A percentile compares a stretch with the other conserved stretches of the same genome.
These are phyloP conservation scores for Magallana nippona DNA, from an alignment of 2,888 invertebrate genomes.

Conservation along the genomic window DNA sequence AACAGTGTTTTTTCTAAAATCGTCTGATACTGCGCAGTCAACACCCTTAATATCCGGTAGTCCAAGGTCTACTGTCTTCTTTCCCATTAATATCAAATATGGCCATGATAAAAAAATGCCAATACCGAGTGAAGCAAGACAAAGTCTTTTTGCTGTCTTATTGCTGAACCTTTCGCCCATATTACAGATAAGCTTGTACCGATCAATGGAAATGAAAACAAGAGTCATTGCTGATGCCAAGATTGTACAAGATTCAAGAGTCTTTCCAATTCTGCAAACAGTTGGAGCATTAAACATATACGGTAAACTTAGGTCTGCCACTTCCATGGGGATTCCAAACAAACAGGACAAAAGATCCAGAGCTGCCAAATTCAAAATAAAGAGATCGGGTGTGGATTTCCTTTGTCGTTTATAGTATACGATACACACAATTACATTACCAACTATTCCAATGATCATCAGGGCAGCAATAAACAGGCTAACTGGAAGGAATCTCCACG, in stretches of 20 bases:
- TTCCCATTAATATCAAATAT: conserved; percentile 58
- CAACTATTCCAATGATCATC: conserved; percentile 59
- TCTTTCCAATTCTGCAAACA: too few relatives aligned
- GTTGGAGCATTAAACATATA: too few relatives aligned
- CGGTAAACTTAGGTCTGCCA: too few relatives aligned
- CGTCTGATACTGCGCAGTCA: conserved; percentile 64
- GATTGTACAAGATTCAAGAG: conserved; percentile 60
- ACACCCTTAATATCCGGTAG: conserved; percentile 50
- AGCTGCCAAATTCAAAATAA: conserved; percentile 50
- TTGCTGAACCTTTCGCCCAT: too few relatives aligned
- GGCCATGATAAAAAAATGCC: too few relatives aligned
- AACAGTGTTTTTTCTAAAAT: conserved; percentile 58
- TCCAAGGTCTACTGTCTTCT: conserved; percentile 49
- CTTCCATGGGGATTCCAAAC: too few relatives aligned
- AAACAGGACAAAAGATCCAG: too few relatives aligned
- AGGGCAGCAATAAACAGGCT: conserved; percentile 61
- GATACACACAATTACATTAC: conserved; percentile 56
- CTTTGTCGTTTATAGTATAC: too few relatives aligned
- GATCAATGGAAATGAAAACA: conserved; percentile 46
- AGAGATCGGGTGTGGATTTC: too few relatives aligned
- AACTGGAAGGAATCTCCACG: conserved; percentile 63
- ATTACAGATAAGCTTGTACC: too few relatives aligned
- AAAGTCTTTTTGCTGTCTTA: too few relatives aligned
- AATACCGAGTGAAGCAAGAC: too few relatives aligned
- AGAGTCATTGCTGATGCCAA: conserved; percentile 61